phyloP scores from a whole-genome alignment of 2,113 vertebrate genomes.

The Calypte anna region DNA sequence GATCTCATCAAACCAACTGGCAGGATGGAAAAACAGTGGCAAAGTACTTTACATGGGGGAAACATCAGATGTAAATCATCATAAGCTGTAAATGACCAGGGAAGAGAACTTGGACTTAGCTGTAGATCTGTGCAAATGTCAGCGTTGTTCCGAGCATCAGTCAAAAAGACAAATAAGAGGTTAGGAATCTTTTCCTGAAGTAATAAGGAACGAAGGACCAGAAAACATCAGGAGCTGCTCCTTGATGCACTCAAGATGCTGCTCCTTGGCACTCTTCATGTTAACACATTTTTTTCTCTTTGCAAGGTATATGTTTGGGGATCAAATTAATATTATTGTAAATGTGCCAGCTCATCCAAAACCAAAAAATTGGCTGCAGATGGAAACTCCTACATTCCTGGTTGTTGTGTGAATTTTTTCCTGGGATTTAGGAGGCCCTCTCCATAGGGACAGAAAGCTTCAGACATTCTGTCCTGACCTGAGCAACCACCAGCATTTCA shows the following conservation, averaged over 20 bases:
- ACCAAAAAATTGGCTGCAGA: background rate
- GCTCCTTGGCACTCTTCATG: background rate
- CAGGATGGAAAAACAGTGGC: background rate
- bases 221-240: background rate
- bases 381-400: background rate
- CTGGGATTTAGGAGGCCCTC: background rate
- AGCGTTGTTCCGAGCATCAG: background rate
- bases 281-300: background rate
- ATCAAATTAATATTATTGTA: background rate
- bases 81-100: background rate
- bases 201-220: background rate
- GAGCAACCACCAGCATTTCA: conserved; percentile 33
- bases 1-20: background rate
- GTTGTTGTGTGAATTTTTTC: conserved; percentile 10
- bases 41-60: background rate
- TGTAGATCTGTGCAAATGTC: background rate
- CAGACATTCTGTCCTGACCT: background rate
- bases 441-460: background rate
- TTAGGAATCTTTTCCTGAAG: conserved; percentile 2
- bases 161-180: background rate
- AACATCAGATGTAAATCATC: background rate
- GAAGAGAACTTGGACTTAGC: background rate
- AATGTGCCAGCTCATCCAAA: background rate
- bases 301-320: background rate
- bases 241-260: too few relatives aligned